phyloP scores from a whole-genome alignment of 2,797 vertebrate genomes.

The Myiotriccus ornatus region DNA sequence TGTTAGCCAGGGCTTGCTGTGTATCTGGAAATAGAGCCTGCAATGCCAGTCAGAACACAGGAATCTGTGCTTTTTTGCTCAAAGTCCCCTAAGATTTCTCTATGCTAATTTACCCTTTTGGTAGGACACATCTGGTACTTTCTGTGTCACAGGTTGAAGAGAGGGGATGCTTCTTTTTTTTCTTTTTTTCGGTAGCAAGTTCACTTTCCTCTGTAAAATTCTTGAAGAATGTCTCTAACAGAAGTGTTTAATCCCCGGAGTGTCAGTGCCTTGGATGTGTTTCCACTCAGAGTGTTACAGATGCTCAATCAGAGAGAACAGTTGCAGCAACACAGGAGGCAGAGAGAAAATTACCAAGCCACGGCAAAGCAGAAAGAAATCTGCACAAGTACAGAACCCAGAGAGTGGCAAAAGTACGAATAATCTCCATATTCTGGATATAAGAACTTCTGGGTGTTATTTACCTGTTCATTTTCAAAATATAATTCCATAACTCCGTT shows the following conservation, averaged over 20 bases:
- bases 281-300: background rate
- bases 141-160: background rate
- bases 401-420: background rate
- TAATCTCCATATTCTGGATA: background rate
- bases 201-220: background rate
- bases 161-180: background rate
- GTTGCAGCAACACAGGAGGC: background rate
- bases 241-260: background rate
- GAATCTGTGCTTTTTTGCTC: background rate
- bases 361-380: background rate
- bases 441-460: background rate
- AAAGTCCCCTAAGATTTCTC: background rate
- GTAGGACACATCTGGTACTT: background rate
- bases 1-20: background rate
- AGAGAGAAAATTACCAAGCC: background rate
- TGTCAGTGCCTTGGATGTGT: background rate
- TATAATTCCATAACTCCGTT: background rate
- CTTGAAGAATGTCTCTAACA: background rate
- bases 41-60: background rate
- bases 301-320: background rate
- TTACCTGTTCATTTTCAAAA: background rate
- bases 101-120: background rate
- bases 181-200: background rate
- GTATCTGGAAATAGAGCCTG: background rate
- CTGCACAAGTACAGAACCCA: background rate